A percentile compares a stretch with the other conserved stretches of the same genome.
Evolutionary conservation across 2,888 invertebrate genomes (phyloP).

Genomic region (Nineta flava): DNA sequence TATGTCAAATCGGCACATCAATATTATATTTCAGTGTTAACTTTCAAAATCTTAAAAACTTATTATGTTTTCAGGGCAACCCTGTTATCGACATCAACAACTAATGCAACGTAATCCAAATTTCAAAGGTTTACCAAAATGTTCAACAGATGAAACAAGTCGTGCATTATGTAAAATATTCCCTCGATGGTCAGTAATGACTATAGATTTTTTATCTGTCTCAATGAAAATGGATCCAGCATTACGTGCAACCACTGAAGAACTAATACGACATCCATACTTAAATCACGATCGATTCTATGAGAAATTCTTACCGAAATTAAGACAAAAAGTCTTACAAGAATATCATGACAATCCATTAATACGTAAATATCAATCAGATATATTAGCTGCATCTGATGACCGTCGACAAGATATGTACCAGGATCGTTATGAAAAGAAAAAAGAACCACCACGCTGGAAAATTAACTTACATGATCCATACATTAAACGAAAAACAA

Average conservation of each 20-base stretch:
- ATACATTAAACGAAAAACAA: slow-evolving; percentile 20
- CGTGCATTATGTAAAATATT: slow-evolving; percentile 24
- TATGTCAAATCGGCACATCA: too few species aligned
- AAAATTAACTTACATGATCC: slow-evolving; percentile 22
- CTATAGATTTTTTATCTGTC: slow-evolving; percentile 28
- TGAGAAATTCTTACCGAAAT: slow-evolving; percentile 46
- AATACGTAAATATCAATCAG: slow-evolving; percentile 25
- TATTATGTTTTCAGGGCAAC: slow-evolving; percentile 23
- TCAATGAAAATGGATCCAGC: slow-evolving; percentile 48
- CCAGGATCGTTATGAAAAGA: slow-evolving; percentile 16
- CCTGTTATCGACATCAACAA: slow-evolving; percentile 29
- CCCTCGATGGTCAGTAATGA: slow-evolving; percentile 27
- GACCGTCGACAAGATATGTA: slow-evolving; percentile 10
- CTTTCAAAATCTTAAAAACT: background rate
- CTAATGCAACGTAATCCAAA: slow-evolving; percentile 29
- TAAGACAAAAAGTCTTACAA: slow-evolving; percentile 44
- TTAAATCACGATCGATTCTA: slow-evolving; percentile 50
- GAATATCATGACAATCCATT: slow-evolving; percentile 41
- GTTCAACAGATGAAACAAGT: slow-evolving; percentile 16
- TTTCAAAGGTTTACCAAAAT: slow-evolving; percentile 26
- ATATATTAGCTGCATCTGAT: slow-evolving; percentile 25
- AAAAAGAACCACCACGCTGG: slow-evolving; percentile 21
- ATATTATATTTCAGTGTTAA: too few species aligned
- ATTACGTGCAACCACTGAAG: slow-evolving; percentile 40
- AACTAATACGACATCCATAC: slow-evolving; percentile 47